These are phyloP conservation scores for Nixonia krombeini DNA, from an alignment of 1,140 invertebrate species.

Conservation along the genomic window DNA sequence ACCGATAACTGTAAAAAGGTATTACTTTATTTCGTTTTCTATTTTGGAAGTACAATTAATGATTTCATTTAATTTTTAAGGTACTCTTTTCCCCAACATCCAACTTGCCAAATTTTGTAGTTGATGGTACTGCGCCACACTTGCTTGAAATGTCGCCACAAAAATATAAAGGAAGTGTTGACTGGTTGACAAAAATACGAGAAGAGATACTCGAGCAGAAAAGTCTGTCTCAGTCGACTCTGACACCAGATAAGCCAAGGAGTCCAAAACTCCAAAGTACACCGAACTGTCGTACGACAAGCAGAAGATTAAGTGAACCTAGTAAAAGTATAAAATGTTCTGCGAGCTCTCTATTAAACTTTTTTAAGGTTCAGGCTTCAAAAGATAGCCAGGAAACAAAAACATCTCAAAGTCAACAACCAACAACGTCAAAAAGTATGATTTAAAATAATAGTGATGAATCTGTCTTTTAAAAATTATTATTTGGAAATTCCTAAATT, in stretches of 20 bases:
- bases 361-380: conserved; percentile 38
- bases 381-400: conserved; percentile 7
- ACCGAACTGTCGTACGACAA: conserved; percentile 45
- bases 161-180: conserved; percentile 77
- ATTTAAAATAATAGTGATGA: conserved; percentile 2
- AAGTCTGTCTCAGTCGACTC: conserved; percentile 9
- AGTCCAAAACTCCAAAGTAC: conserved; percentile 47
- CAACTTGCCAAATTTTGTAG: conserved; percentile 83
- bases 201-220: conserved; percentile 70
- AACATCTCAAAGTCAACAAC: conserved; percentile 12
- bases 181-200: conserved; percentile 81
- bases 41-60: not conserved
- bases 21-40: no score
- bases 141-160: conserved; percentile 78
- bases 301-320: conserved; percentile 57
- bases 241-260: conserved; percentile 35
- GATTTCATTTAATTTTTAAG: not conserved
- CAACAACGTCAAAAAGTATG: conserved; percentile 23
- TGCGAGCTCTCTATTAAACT: conserved; percentile 55
- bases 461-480: no score
- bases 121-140: conserved; percentile 83
- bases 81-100: conserved; percentile 76
- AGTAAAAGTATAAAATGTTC: conserved; percentile 46
- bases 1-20: conserved; percentile 13
- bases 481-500: no score